Conservation (phyloP, 2,113 vertebrate species). For the Motacilla alba region DNA sequence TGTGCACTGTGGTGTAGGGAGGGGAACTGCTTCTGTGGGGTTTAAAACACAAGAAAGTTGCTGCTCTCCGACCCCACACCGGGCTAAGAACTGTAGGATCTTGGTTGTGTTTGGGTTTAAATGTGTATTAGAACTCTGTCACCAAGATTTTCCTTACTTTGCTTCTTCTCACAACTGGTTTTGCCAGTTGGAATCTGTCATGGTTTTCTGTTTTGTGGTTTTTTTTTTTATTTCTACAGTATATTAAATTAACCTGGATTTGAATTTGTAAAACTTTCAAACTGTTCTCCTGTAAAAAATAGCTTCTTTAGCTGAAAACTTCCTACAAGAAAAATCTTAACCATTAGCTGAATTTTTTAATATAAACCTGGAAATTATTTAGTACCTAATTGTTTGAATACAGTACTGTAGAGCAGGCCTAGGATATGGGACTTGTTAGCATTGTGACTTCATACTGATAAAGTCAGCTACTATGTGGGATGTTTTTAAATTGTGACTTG, state of each 20-base stretch:
- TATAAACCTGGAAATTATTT: background rate
- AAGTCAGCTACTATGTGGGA: background rate
- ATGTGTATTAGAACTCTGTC: background rate
- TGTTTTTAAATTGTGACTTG: slow-evolving; percentile 2
- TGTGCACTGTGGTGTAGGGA: background rate
- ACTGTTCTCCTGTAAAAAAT: slow-evolving; percentile 10
- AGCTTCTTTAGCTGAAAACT: background rate
- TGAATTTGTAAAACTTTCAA: background rate
- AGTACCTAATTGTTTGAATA: background rate
- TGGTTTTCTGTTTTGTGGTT: background rate
- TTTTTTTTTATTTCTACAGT: background rate
- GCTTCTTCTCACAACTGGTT: background rate
- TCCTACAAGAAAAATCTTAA: background rate
- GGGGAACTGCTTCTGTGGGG: background rate
- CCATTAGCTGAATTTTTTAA: background rate
- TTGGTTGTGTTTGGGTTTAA: background rate
- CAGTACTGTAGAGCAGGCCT: background rate
- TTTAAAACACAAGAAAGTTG: background rate
- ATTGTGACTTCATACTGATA: background rate
- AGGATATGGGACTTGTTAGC: background rate
- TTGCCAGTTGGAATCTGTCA: background rate
- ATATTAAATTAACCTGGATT: background rate
- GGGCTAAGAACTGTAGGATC: background rate
- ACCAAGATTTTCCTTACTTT: background rate
- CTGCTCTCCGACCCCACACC: background rate